Evolutionary conservation across 2,797 vertebrate genomes (phyloP).

Genomic region (Lemur catta): DNA sequence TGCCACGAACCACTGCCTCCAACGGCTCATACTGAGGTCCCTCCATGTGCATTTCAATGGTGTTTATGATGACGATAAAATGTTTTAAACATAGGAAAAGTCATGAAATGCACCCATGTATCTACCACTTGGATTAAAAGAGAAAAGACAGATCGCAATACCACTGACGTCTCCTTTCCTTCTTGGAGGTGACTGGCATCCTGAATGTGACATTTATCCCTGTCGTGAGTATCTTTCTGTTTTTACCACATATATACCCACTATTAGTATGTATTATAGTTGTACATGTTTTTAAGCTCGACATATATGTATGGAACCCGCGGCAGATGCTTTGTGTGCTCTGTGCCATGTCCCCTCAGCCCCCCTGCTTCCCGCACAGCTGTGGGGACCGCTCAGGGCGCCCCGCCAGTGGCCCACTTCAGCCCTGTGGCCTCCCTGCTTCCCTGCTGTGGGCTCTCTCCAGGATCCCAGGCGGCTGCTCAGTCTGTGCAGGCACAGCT

Average conservation of each 20-base stretch:
- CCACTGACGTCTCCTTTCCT: background rate
- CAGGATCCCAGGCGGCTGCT: background rate
- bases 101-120: background rate
- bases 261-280: rapidly evolving
- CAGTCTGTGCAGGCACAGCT: background rate
- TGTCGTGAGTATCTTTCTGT: background rate
- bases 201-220: background rate
- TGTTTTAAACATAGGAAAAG: background rate
- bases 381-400: background rate
- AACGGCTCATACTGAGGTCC: background rate
- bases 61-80: background rate
- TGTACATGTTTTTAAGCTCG: background rate
- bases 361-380: background rate
- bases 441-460: background rate
- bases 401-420: rapidly evolving
- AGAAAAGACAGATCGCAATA: background rate
- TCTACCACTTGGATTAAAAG: background rate
- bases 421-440: background rate
- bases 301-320: background rate
- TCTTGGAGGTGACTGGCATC: background rate
- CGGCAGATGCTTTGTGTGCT: background rate
- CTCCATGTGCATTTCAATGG: background rate
- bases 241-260: no score
- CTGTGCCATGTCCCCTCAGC: rapidly evolving
- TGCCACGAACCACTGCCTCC: background rate